Conservation (phyloP, 2,888 invertebrate species). For the Zeuzera pyrina region DNA sequence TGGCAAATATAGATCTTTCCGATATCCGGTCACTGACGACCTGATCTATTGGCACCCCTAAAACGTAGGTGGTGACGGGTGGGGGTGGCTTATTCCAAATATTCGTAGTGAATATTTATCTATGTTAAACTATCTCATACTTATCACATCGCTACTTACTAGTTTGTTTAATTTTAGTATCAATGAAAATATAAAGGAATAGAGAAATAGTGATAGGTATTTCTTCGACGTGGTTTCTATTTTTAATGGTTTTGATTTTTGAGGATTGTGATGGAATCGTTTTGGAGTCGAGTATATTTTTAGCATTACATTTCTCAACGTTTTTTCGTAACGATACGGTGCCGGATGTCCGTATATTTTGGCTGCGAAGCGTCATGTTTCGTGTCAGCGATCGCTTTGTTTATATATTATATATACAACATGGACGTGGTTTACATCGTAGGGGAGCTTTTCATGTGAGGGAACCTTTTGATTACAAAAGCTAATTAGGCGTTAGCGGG, state of each 20-base stretch:
- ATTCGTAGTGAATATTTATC: too few relatives aligned
- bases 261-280: too few relatives aligned
- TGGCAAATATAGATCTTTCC: constrained; percentile 33
- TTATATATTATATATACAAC: constrained; percentile 49
- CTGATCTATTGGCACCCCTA: constrained; percentile 2
- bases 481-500: constrained; percentile 1
- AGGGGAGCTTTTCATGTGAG: constrained; percentile 31
- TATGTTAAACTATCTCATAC: too few relatives aligned
- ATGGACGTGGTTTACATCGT: constrained; percentile 25
- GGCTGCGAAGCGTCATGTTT: constrained; percentile 42
- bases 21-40: constrained; percentile 43
- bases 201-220: too few relatives aligned
- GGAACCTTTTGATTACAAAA: constrained; percentile 36
- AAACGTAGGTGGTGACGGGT: constrained; percentile 1
- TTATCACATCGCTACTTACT: too few relatives aligned
- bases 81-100: too few relatives aligned
- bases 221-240: too few relatives aligned
- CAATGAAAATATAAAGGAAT: too few relatives aligned
- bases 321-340: constrained; percentile 20
- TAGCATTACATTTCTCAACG: not conserved
- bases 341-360: constrained; percentile 58
- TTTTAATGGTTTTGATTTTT: too few relatives aligned
- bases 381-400: constrained; percentile 49
- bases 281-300: too few relatives aligned
- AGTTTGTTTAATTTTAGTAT: too few relatives aligned